A percentile compares a stretch with the other conserved stretches of the same genome.
Conservation (phyloP, 1,140 invertebrate species). For the Drosophila tropicalis region DNA sequence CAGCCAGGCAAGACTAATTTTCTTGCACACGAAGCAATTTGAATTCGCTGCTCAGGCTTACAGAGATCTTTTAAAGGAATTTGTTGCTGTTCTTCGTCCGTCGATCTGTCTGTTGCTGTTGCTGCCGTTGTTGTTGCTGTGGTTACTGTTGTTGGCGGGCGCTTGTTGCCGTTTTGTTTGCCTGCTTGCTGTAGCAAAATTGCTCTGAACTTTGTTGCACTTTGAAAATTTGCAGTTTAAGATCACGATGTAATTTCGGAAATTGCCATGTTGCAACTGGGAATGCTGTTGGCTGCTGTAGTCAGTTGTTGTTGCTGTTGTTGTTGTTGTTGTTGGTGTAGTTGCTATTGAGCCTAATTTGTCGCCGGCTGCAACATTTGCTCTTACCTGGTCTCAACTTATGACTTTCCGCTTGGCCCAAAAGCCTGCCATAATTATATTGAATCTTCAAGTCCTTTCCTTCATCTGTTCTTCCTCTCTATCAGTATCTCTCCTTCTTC, state of each 20-base stretch:
- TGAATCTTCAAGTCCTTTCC: constrained; percentile 13
- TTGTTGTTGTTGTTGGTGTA: constrained; percentile 27
- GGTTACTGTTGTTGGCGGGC: constrained; percentile 46
- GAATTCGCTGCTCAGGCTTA: constrained; percentile 68
- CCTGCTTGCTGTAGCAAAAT: constrained; percentile 64
- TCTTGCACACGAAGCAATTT: constrained; percentile 83
- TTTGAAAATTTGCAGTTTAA: constrained; percentile 78
- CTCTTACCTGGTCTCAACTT: constrained; percentile 30
- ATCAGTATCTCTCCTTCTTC: background rate
- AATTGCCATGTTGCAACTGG: constrained; percentile 75
- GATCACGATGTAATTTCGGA: constrained; percentile 83
- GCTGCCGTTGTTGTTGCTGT: constrained; percentile 37
- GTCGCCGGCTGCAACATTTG: constrained; percentile 50
- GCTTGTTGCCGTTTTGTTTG: constrained; percentile 69
- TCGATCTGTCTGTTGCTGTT: constrained; percentile 18
- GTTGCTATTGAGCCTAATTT: constrained; percentile 60
- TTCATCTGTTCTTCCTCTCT: background rate
- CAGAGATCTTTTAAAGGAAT: constrained; percentile 65
- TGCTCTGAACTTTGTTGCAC: constrained; percentile 82
- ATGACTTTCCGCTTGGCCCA: constrained; percentile 62
- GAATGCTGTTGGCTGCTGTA: constrained; percentile 39
- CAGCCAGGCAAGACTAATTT: constrained; percentile 78
- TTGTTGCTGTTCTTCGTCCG: constrained; percentile 40
- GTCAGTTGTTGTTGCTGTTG: constrained; percentile 21
- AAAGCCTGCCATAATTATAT: constrained; percentile 68